These are phyloP conservation scores for Tiliqua scincoides DNA, from an alignment of 2,113 vertebrate species.

Conservation along the genomic window DNA sequence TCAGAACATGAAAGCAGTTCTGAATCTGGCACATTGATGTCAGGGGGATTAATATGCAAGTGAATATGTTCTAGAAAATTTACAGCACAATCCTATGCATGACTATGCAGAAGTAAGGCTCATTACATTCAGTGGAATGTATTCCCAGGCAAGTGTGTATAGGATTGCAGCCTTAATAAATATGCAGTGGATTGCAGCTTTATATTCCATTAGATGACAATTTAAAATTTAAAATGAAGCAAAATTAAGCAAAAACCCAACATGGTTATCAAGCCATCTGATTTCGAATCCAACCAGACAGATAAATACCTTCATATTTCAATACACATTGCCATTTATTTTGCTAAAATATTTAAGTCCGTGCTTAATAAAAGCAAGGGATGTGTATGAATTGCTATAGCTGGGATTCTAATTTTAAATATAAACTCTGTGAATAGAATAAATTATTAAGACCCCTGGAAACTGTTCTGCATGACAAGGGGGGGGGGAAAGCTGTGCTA, in stretches of 20 bases:
- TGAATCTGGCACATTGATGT: background rate
- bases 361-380: slow-evolving; percentile 29
- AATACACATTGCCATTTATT: slow-evolving; percentile 23
- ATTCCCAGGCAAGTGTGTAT: too few relatives aligned
- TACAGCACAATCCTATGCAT: too few relatives aligned
- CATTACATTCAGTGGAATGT: background rate
- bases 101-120: background rate
- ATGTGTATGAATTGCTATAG: slow-evolving; percentile 24
- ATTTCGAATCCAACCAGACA: background rate
- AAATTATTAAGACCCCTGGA: slow-evolving; percentile 30
- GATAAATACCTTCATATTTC: slow-evolving; percentile 19
- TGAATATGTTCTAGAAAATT: too few relatives aligned
- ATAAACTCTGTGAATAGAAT: slow-evolving; percentile 36
- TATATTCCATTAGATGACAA: background rate
- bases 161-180: background rate
- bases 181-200: background rate
- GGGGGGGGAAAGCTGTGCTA: background rate
- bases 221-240: background rate
- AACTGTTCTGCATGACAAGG: background rate
- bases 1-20: background rate
- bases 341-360: slow-evolving; percentile 33
- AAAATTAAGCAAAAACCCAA: background rate
- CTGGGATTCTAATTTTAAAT: slow-evolving; percentile 37
- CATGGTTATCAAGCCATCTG: slow-evolving; percentile 6
- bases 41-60: too few relatives aligned